Evolutionary conservation across 2,888 invertebrate genomes (phyloP), one percentile per base, ranked within the genome.

Genomic region (Mellilla xanthometata): DNA sequence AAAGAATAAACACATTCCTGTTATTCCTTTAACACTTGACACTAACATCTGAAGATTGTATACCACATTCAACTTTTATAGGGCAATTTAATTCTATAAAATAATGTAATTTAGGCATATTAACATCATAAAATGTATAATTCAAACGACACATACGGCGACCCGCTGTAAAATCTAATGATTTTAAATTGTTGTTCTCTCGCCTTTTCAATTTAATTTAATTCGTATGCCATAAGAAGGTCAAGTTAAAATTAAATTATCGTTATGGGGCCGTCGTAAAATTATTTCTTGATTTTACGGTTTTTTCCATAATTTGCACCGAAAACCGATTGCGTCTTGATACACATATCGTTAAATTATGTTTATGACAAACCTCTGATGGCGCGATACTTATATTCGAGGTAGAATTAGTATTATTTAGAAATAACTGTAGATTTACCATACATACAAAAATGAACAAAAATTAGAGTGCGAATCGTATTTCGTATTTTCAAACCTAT

Each of bases 281-380:
- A 51, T 46, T 36, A 39, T 43, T 44, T 42, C 39, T 50, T 41
- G 10, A 45, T 49, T 52, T 55, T 52, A 53, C 44, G 42, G 29
- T 49, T 35, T 51, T 56, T 35, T 50, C 7, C 24, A 8, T 24
- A 50, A 54, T 68, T 68, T 49, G 61, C 64, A 62, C 58, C 56
- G 42, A 63, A 62, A 62, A 43, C 43, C 53, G 58, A 64, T 62
- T 58, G 58, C 60, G 56, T 60, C 43, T 60, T 58, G 61, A 70
- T 70, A 63, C 58, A 70, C 49, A 49, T 45, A 59, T 57, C 58
- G 60, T 61, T 60, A 62, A 61, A 56, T 54, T 54, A 43, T 51
- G 58, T 65, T 67, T 62, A 70, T 59, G 49, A 48, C 39, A 12
- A 10, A 47, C 15, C 53, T 41, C 27, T 52, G 46, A 50, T 54